Conservation (phyloP, 37 sponge, comb jelly and placozoan genomes). For the Crambe crambe region DNA sequence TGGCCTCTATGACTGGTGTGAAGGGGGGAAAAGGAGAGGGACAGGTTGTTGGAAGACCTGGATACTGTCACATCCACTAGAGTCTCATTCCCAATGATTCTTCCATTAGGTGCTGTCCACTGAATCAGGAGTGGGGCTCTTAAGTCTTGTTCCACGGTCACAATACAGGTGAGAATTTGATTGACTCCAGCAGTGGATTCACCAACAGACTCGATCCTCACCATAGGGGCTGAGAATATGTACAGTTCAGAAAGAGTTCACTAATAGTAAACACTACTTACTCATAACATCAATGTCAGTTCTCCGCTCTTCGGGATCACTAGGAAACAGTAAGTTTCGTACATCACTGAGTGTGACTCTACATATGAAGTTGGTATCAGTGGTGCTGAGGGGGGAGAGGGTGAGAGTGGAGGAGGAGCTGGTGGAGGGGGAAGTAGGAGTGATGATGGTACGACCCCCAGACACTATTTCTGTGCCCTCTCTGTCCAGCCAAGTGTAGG, state of each 20-base stretch:
- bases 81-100: not conserved
- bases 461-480: not conserved
- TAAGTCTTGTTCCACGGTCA: not conserved
- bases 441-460: not conserved
- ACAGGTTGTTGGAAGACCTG: not conserved
- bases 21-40: not conserved
- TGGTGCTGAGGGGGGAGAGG: conserved; percentile 3
- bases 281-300: not conserved
- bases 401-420: conserved; percentile 6
- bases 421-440: not conserved
- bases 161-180: conserved; percentile 25
- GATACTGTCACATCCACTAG: not conserved
- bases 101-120: not conserved
- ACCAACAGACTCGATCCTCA: not conserved
- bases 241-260: not conserved
- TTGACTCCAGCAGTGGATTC: conserved; percentile 12
- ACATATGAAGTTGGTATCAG: conserved; percentile 7
- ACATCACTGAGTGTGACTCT: not conserved
- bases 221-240: not conserved
- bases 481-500: not conserved
- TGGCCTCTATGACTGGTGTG: not conserved
- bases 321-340: not conserved
- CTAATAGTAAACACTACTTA: too few species aligned
- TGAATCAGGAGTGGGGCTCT: not conserved
- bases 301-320: not conserved